Percentiles rank a stretch among this genome's conserved stretches.
These are phyloP conservation scores for Melopsittacus undulatus DNA, from an alignment of 2,797 vertebrate genomes.

Conservation along the genomic window DNA sequence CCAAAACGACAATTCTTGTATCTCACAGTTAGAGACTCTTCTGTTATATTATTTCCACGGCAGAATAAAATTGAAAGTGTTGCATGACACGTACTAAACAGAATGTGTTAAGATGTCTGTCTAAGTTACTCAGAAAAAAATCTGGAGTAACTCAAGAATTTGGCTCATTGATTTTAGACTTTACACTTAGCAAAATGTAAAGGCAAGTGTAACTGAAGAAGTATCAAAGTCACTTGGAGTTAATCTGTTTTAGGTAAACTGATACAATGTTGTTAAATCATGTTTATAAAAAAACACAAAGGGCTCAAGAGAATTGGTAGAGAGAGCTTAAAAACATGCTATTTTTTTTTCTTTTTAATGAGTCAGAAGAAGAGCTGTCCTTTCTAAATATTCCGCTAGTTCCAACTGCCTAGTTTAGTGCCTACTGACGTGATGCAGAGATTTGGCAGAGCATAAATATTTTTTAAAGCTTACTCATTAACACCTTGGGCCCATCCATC, in stretches of 20 bases:
- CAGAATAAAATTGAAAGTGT: conserved; percentile 69
- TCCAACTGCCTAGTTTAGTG: conserved; percentile 67
- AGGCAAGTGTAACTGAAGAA: conserved; percentile 67
- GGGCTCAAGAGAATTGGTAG: conserved; percentile 44
- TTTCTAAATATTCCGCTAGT: conserved; percentile 68
- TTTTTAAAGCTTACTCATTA: conserved; percentile 76
- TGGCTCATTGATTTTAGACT: conserved; percentile 57
- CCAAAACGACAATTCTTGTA: conserved; percentile 39
- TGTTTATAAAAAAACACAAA: conserved; percentile 62
- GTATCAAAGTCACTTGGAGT: conserved; percentile 69
- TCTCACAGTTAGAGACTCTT: conserved; percentile 55
- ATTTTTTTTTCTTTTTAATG: conserved; percentile 48
- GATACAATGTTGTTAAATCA: conserved; percentile 76
- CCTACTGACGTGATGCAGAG: conserved; percentile 62
- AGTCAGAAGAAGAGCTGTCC: conserved; percentile 69
- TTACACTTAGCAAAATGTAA: conserved; percentile 67
- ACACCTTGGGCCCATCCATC: conserved; percentile 72
- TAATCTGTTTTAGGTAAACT: conserved; percentile 77
- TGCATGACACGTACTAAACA: conserved; percentile 69
- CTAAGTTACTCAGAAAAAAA: conserved; percentile 68
- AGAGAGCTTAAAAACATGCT: conserved; percentile 45
- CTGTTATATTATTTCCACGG: conserved; percentile 61
- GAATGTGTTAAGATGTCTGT: conserved; percentile 73
- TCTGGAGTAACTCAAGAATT: conserved; percentile 70
- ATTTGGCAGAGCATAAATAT: conserved; percentile 75